Evolutionary conservation across 2,888 invertebrate genomes (phyloP).

Genomic region (Leptopilina myrica): DNA sequence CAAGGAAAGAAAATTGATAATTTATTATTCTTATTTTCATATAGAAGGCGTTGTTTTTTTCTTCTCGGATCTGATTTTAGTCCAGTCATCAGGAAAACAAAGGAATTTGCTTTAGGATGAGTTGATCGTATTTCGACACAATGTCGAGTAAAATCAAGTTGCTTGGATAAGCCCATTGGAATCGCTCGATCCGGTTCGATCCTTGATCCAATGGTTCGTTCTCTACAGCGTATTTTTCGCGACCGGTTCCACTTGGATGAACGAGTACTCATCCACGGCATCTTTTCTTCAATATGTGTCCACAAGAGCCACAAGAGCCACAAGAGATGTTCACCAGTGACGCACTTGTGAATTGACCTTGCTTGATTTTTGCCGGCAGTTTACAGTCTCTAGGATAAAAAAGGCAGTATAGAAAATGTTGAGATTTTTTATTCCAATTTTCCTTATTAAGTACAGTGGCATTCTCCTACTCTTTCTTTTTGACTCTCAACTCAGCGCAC

Average conservation of each 20-base stretch:
- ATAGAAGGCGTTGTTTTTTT: no score
- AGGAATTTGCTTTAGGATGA: conserved; percentile 17
- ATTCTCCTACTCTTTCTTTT: no score
- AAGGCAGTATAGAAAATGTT: no score
- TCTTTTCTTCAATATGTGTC: conserved; percentile 20
- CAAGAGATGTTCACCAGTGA: conserved; percentile 2
- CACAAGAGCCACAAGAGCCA: conserved; percentile 8
- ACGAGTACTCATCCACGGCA: conserved; percentile 28
- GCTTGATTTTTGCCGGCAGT: conserved; percentile 44
- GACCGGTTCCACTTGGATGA: conserved; percentile 36
- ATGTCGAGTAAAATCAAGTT: conserved; percentile 29
- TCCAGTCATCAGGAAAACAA: conserved; percentile 39
- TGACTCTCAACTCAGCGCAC: no score
- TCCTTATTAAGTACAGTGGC: no score
- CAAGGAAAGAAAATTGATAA: no score
- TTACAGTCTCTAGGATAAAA: neutral
- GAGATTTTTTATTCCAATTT: no score
- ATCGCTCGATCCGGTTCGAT: conserved; percentile 30
- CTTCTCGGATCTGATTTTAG: neutral
- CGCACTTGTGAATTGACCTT: conserved; percentile 44
- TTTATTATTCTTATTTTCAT: no score
- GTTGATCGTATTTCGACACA: conserved; percentile 30
- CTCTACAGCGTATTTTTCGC: neutral
- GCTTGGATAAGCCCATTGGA: conserved; percentile 14
- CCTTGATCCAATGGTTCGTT: conserved; percentile 17